Base-by-base conservation (phyloP, 92 coral and sea anemone species). In the Porites divaricata region DNA sequence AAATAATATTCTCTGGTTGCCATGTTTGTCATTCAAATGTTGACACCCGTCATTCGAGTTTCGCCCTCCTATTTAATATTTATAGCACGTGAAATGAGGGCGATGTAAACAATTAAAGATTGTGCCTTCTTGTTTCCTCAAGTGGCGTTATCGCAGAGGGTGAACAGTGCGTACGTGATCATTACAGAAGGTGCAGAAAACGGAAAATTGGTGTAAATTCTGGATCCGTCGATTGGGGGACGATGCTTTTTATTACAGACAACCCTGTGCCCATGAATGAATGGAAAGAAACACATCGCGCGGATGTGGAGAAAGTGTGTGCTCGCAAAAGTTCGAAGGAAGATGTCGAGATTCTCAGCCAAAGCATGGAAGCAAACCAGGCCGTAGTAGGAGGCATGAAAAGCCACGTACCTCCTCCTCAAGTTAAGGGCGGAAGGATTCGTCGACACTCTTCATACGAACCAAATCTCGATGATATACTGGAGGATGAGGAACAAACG, bases 381-480 rank as follows among this genome's bases (percentile, higher is more conserved):
- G 50, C 72, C 2, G 28, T 53, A 64, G 58, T 75, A 1, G 81
- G 85, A 24, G 66, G 65, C 13, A 66, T 74, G 24, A 68, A 72
- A 81, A 50, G 50, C 49, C 68, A 70, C 22, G 26, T 6, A 48
- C 24, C 10, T 4, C 86, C 72, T 13, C 85, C 88, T 19, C 83
- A 70, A 25, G 78, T 45, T 7, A 88, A 85, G 24, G 88, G 90
- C 10, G n/a, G 79, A 66, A 81, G 95, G 24, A 79, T 91, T 11
- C 86, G 95, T 63, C 94, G 98, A 1, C 93, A 90, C 53, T 92
- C 94, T 22, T 88, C 98, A n/a, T 94, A 94, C 69, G 93, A 92
- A 72, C 98, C 98, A 26, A 84, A 92, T 70, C 79, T 94, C 16
- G 98, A 94, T 76, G 98, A 94, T 80, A 94, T 94, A 24, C 89